These are phyloP conservation scores for Blennius ocellaris DNA, from an alignment of 2,113 vertebrate species.

Conservation along the genomic window DNA sequence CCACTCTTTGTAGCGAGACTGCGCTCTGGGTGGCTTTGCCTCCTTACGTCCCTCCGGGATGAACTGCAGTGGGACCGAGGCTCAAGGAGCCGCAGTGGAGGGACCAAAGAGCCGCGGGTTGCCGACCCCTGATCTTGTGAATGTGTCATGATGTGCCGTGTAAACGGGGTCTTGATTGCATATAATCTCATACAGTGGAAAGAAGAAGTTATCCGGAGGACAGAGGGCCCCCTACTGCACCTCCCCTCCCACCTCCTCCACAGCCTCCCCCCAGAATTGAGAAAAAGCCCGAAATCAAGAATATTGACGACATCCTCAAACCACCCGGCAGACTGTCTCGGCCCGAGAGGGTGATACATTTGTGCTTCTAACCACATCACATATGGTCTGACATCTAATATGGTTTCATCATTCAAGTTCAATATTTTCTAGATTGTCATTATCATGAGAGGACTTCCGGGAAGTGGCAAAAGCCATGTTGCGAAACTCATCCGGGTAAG, in stretches of 20 bases:
- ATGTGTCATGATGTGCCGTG: too few relatives aligned
- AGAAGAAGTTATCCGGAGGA: conserved; percentile 93
- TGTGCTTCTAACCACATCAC: not conserved
- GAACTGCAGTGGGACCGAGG: too few relatives aligned
- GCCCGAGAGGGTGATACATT: conserved; percentile 89
- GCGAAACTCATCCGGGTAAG: conserved; percentile 97
- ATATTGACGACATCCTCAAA: conserved; percentile 97
- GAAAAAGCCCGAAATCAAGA: conserved; percentile 97
- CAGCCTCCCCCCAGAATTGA: conserved; percentile 86
- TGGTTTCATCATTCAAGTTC: too few relatives aligned
- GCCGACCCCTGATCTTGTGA: too few relatives aligned
- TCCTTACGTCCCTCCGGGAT: too few relatives aligned
- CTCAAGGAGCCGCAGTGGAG: too few relatives aligned
- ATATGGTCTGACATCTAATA: not conserved
- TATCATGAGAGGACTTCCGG: conserved; percentile 98
- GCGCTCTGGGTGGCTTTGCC: too few relatives aligned
- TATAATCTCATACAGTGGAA: conserved; percentile 82
- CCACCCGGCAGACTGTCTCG: conserved; percentile 91
- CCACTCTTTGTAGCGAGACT: too few relatives aligned
- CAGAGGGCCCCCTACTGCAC: conserved; percentile 83
- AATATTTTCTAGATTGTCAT: conserved; percentile 91
- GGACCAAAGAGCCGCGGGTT: too few relatives aligned
- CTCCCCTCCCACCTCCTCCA: conserved; percentile 87
- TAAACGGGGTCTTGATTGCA: not conserved
- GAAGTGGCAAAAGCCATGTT: conserved; percentile 98